Evolutionary conservation across 2,888 invertebrate genomes (phyloP).

Genomic region (Drosophila lutescens): DNA sequence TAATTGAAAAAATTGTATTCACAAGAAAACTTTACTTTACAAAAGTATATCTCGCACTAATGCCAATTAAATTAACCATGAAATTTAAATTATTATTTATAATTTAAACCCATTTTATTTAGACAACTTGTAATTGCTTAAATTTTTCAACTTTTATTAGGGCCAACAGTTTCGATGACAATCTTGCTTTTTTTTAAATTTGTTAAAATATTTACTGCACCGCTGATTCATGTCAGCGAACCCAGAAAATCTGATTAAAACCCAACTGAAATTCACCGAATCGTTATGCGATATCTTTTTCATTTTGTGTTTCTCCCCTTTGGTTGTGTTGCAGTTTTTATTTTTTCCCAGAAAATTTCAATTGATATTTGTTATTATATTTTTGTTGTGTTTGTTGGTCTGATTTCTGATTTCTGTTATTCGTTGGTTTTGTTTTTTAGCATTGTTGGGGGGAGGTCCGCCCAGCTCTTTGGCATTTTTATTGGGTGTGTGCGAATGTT

Average conservation of each 20-base stretch:
- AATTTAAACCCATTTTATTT: background rate
- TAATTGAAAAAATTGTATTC: too few species aligned
- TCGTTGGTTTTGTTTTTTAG: conserved; percentile 23
- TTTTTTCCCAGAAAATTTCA: conserved; percentile 39
- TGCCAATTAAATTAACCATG: too few species aligned
- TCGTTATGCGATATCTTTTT: conserved; percentile 39
- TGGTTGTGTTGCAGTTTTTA: conserved; percentile 7
- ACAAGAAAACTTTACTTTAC: too few species aligned
- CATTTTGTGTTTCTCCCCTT: conserved; percentile 11
- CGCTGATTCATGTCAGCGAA: conserved; percentile 35
- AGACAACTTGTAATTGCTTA: background rate
- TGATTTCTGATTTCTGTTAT: conserved; percentile 16
- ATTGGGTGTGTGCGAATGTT: conserved; percentile 36
- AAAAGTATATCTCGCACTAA: too few species aligned
- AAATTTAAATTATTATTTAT: too few species aligned
- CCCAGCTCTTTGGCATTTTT: conserved; percentile 47
- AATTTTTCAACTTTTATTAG: conserved; percentile 1
- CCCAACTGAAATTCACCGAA: conserved; percentile 32
- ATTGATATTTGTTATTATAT: conserved; percentile 44
- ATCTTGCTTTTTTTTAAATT: conserved; percentile 5
- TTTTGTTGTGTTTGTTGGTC: background rate
- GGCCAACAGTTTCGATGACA: conserved; percentile 13
- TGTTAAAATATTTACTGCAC: conserved; percentile 19
- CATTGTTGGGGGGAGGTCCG: conserved; percentile 6
- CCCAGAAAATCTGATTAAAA: conserved; percentile 33